Base-by-base conservation (phyloP, 2,888 invertebrate species). In the Agelastica alni region DNA sequence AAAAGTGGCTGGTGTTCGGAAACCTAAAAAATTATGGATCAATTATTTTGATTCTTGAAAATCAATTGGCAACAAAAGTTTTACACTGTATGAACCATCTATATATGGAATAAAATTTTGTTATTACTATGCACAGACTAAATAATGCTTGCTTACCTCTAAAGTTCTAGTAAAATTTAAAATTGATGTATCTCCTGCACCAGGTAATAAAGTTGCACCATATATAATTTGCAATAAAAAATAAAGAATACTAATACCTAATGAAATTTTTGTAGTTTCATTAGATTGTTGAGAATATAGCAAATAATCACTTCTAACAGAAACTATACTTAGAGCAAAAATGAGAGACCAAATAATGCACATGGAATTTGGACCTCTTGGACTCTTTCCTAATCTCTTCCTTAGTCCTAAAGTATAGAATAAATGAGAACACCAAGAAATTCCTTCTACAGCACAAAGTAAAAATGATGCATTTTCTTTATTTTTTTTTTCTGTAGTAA, bases 351-450 rank as follows among this genome's bases (percentile, higher is more conserved):
- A 91, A 18, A 88, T 69, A 2, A 89, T 78, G 55, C 89, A 78
- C 53, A 89, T 80, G 4, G 81, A 69, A 6, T 85, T 77, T 0
- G 93, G 89, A 0, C 95, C 95, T 32, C 93, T 80, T 56, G 88
- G 82, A 77, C 87, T 88, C 56, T 83, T 71, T 1, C 83, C 81
- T 31, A 87, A 77, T 62, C 84, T 80, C 64, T 80, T 82, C 63
- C 86, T 85, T 49, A 91, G 75, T 2, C 87, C 85, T 62, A 90
- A 77, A 64, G 84, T 81, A 74, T 87, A 90, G 59, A 88, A 84
- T 64, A 89, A 84, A 76, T 96, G 94, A 12, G 91, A 81, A 46
- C 89, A 77, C 95, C 95, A 95, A 39, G 89, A 81, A 39, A 92
- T 75, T 61, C 28, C 44, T 36, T 43, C 36, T 2, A 44, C 37